phyloP scores from a whole-genome alignment of 2,113 vertebrate genomes.

The Morone saxatilis region DNA sequence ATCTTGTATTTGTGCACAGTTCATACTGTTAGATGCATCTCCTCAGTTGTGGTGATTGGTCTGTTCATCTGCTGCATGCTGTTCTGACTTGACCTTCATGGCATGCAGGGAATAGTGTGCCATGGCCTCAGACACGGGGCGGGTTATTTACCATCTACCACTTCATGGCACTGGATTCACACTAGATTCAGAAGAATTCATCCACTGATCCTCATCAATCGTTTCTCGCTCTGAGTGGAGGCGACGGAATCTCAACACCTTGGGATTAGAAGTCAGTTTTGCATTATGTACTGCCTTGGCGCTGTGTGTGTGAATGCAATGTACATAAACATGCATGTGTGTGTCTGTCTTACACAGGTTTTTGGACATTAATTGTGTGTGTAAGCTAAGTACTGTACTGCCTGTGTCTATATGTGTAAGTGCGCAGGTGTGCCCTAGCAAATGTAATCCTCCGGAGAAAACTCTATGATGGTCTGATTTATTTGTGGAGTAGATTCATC shows the following conservation, averaged over 20 bases:
- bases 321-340: background rate
- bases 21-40: slow-evolving; percentile 34
- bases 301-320: background rate
- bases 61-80: slow-evolving; percentile 4
- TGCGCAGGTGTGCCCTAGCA: slow-evolving; percentile 79
- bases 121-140: slow-evolving; percentile 30
- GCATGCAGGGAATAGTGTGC: slow-evolving; percentile 18
- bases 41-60: background rate
- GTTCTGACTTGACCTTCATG: slow-evolving; percentile 66
- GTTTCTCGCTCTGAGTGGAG: no score
- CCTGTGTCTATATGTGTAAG: slow-evolving; percentile 56
- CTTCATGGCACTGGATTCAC: slow-evolving; percentile 61
- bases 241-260: no score
- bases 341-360: slow-evolving; percentile 12
- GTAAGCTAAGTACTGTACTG: slow-evolving; percentile 40
- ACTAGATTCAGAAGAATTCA: slow-evolving; percentile 60
- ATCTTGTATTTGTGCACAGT: slow-evolving; percentile 28
- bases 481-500: slow-evolving; percentile 79
- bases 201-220: slow-evolving; percentile 29
- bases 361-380: slow-evolving; percentile 33
- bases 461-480: slow-evolving; percentile 66
- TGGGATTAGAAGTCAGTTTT: slow-evolving; percentile 23
- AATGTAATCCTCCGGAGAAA: slow-evolving; percentile 68
- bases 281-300: slow-evolving; percentile 45
- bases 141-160: slow-evolving; percentile 61